Percentiles rank a stretch among this genome's conserved stretches.
Conservation (phyloP, 2,113 vertebrate genomes). For the Chaenogobius annularis region DNA sequence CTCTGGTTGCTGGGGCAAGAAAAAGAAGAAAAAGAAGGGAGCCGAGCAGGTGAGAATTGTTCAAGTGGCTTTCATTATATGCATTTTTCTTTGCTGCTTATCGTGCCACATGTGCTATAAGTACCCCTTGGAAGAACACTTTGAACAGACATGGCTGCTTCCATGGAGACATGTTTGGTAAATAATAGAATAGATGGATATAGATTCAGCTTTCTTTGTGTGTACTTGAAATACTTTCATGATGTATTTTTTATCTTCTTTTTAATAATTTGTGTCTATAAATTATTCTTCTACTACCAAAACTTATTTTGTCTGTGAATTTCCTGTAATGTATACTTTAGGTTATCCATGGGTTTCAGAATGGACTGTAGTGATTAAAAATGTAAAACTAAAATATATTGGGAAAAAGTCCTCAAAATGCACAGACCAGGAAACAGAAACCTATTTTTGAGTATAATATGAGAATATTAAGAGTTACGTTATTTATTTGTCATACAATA, state of each 20-base stretch:
- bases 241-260: background rate
- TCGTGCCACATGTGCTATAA: background rate
- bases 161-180: constrained; percentile 31
- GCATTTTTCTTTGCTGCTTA: background rate
- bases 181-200: constrained; percentile 38
- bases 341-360: too few species aligned
- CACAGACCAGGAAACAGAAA: too few species aligned
- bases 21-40: constrained; percentile 99
- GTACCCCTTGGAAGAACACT: background rate
- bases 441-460: too few species aligned
- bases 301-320: background rate
- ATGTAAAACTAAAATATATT: too few species aligned
- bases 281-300: background rate
- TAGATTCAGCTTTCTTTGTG: background rate
- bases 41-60: constrained; percentile 87
- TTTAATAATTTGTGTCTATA: background rate
- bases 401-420: too few species aligned
- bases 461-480: too few species aligned
- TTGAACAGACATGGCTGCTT: constrained; percentile 3
- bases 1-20: constrained; percentile 99
- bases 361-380: too few species aligned
- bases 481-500: too few species aligned
- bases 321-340: background rate
- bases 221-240: constrained; percentile 20
- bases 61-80: background rate